Percentiles rank a stretch among this genome's conserved stretches.
Evolutionary conservation across 92 coral and sea anemone genomes (phyloP).

Genomic region (Montipora capitata): DNA sequence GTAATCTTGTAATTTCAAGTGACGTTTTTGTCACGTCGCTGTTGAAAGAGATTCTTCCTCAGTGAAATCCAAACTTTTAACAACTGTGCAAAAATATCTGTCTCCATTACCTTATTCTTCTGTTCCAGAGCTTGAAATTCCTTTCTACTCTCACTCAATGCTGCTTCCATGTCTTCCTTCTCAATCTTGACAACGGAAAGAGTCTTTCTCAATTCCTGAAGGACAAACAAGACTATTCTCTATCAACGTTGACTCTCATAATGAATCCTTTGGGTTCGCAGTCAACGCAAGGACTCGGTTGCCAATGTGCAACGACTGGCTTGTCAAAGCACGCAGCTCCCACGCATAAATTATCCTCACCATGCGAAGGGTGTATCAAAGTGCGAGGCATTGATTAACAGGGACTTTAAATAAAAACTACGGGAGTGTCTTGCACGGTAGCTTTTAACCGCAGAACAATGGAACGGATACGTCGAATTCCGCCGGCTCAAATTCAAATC

Average conservation of each 20-base stretch:
- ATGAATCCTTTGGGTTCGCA: not conserved
- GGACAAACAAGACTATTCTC: not conserved
- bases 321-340: not conserved
- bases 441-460: too few species aligned
- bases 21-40: too few species aligned
- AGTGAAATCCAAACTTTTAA: not conserved
- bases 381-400: not conserved
- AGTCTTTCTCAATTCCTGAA: slow-evolving; percentile 84
- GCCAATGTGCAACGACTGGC: not conserved
- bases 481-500: too few species aligned
- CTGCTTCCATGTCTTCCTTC: slow-evolving; percentile 81
- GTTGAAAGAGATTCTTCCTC: too few species aligned
- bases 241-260: not conserved
- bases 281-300: not conserved
- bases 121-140: slow-evolving; percentile 78
- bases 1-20: too few species aligned
- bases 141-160: slow-evolving; percentile 89
- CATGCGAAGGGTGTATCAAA: not conserved
- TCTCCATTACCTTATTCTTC: slow-evolving; percentile 76
- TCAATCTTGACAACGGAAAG: slow-evolving; percentile 79
- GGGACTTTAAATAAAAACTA: too few species aligned
- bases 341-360: not conserved
- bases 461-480: too few species aligned
- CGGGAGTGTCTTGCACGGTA: too few species aligned
- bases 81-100: too few species aligned